phyloP scores from a whole-genome alignment of 1,140 invertebrate species.

The Gyrodactylus salaris region DNA sequence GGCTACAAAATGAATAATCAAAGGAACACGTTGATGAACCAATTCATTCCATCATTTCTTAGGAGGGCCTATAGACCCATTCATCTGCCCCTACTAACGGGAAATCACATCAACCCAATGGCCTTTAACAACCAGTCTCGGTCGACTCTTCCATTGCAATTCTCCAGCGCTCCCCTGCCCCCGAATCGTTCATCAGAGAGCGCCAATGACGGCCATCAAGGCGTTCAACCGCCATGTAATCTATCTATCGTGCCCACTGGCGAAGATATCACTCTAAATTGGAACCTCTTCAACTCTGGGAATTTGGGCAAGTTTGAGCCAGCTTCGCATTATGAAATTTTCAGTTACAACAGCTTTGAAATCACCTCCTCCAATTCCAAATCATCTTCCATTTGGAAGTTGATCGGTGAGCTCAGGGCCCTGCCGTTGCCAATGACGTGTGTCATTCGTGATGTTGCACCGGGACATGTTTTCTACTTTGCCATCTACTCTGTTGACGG shows the following conservation, averaged over 20 bases:
- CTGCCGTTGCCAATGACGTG: neutral
- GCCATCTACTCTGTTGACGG: neutral
- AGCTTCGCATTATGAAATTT: neutral
- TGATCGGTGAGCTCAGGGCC: neutral
- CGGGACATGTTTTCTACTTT: neutral
- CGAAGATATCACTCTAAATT: neutral
- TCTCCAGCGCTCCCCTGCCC: neutral
- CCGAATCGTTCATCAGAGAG: neutral
- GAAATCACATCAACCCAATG: neutral
- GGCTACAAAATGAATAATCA: no score
- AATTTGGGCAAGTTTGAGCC: neutral
- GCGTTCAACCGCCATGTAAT: neutral
- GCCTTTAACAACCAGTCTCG: neutral
- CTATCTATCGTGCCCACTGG: neutral
- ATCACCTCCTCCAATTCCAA: neutral
- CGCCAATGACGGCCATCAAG: neutral
- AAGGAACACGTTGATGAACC: no score
- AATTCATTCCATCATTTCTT: neutral
- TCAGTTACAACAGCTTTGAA: neutral
- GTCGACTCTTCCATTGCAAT: neutral
- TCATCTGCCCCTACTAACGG: neutral
- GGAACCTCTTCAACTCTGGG: neutral
- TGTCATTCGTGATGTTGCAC: neutral
- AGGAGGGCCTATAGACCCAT: neutral
- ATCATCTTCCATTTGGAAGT: neutral